Conservation (phyloP, 35 echinoderm and acorn worm species). For the Acanthaster planci region DNA sequence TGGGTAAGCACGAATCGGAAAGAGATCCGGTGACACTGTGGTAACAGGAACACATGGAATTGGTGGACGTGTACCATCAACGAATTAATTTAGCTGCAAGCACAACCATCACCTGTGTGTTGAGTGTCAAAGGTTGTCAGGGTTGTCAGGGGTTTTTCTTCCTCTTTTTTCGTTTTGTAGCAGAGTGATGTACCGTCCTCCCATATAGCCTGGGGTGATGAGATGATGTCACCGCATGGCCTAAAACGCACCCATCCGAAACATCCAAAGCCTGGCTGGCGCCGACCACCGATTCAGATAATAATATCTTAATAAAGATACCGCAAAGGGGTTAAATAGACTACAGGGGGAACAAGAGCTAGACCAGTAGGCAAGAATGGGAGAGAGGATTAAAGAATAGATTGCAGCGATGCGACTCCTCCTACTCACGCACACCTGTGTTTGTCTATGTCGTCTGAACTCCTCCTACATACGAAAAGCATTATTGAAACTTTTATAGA, state of each 20-base stretch:
- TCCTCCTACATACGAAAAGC: neutral
- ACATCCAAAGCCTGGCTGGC: conserved; percentile 19
- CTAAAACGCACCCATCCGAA: conserved; percentile 1
- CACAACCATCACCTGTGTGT: neutral
- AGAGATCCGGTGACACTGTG: too few species aligned
- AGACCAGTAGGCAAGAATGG: conserved; percentile 1
- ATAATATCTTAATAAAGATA: conserved; percentile 31
- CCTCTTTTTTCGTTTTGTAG: neutral
- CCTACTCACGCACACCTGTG: neutral
- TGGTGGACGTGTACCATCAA: neutral
- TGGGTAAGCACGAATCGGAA: too few species aligned
- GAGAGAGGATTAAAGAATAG: neutral
- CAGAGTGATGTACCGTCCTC: neutral
- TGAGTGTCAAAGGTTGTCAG: neutral
- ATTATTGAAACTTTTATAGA: too few species aligned
- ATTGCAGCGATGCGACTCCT: neutral
- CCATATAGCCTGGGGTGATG: neutral
- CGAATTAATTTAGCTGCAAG: neutral
- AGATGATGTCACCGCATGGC: neutral
- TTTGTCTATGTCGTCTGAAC: neutral
- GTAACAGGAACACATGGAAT: neutral
- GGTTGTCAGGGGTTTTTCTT: neutral
- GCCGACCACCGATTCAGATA: conserved; percentile 11
- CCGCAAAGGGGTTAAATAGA: neutral
- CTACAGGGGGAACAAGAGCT: neutral